phyloP scores from a whole-genome alignment of 2,797 vertebrate genomes.

The Spondyliosoma cantharus region DNA sequence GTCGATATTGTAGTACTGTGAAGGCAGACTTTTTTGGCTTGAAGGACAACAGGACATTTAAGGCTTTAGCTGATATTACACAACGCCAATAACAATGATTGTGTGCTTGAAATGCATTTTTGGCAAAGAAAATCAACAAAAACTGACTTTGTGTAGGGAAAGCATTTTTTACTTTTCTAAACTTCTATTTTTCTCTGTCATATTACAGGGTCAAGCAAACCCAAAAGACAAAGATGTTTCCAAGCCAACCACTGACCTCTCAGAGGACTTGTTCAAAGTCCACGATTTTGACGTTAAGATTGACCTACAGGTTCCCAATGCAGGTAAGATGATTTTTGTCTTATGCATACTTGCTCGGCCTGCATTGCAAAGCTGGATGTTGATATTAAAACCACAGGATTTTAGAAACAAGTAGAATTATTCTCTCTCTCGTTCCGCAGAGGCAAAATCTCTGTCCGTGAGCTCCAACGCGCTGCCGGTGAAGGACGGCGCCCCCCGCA shows the following conservation, averaged over 20 bases:
- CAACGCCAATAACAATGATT: too few species aligned
- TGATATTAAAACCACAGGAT: neutral
- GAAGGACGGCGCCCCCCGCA: slow-evolving; percentile 96
- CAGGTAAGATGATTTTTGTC: slow-evolving; percentile 84
- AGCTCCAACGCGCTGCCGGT: slow-evolving; percentile 96
- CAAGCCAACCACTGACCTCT: slow-evolving; percentile 95
- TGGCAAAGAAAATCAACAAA: too few species aligned
- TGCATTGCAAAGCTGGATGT: neutral
- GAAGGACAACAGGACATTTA: neutral
- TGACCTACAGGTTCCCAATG: slow-evolving; percentile 98
- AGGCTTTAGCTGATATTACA: too few species aligned
- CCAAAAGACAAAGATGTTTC: slow-evolving; percentile 93
- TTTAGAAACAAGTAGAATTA: neutral
- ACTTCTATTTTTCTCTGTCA: neutral
- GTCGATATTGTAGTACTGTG: too few species aligned
- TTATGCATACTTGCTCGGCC: neutral
- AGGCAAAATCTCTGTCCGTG: slow-evolving; percentile 97
- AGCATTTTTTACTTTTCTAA: too few species aligned
- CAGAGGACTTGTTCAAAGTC: slow-evolving; percentile 99
- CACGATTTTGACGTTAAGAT: slow-evolving; percentile 99
- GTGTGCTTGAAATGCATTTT: too few species aligned
- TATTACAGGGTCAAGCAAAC: slow-evolving; percentile 82
- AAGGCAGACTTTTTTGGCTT: neutral
- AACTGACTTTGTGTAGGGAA: too few species aligned
- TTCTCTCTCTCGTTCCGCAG: slow-evolving; percentile 73